Percentiles rank a stretch among this genome's conserved stretches.
Conservation (phyloP, 1,140 invertebrate species). For the Drosophila novamexicana region DNA sequence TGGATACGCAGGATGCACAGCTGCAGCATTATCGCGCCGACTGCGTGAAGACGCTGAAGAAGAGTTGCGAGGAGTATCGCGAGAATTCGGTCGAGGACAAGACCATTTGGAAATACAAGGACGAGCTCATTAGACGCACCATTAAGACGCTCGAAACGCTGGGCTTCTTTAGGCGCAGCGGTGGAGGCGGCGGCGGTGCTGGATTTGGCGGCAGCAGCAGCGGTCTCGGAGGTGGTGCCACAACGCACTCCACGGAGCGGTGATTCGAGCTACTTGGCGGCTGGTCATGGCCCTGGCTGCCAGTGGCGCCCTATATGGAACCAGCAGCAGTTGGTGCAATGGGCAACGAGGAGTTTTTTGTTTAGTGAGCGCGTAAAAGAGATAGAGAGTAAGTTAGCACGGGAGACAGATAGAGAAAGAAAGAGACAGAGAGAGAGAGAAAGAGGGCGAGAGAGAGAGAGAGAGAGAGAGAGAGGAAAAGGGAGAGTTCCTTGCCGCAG, state of each 20-base stretch:
- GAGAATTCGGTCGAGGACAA: constrained; percentile 93
- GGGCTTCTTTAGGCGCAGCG: constrained; percentile 88
- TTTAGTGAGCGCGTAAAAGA: constrained; percentile 27
- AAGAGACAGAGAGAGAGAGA: not conserved
- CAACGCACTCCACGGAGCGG: constrained; percentile 80
- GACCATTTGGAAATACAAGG: constrained; percentile 94
- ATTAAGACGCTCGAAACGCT: constrained; percentile 89
- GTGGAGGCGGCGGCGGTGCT: constrained; percentile 12
- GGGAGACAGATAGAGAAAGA: not conserved
- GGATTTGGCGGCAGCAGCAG: constrained; percentile 58
- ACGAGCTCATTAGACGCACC: constrained; percentile 89
- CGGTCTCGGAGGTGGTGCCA: constrained; percentile 57
- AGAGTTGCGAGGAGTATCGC: constrained; percentile 92
- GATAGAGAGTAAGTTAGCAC: not conserved
- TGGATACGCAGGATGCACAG: constrained; percentile 93
- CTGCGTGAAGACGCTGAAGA: constrained; percentile 95
- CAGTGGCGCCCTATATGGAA: constrained; percentile 52
- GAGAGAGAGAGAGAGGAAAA: not conserved
- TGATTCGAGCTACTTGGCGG: constrained; percentile 72
- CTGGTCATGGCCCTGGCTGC: constrained; percentile 68
- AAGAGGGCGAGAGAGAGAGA: not conserved
- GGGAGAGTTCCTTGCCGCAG: constrained; percentile 7
- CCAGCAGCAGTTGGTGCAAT: constrained; percentile 43
- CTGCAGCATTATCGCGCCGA: constrained; percentile 97
- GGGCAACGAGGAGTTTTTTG: constrained; percentile 75